phyloP scores from a whole-genome alignment of 2,113 vertebrate species.

The Seriola aureovittata region DNA sequence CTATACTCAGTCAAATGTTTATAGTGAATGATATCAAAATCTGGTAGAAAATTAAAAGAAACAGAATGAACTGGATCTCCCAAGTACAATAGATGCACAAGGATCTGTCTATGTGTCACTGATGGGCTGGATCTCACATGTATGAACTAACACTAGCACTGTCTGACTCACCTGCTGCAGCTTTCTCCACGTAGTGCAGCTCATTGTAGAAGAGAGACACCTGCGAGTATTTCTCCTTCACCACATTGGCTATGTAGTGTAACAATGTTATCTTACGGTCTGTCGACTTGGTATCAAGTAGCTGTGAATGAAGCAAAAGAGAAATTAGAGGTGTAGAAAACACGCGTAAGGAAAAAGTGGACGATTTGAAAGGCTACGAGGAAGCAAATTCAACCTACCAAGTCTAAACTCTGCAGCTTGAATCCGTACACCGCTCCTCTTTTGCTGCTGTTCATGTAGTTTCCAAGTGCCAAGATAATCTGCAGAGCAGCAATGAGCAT shows the following conservation, averaged over 20 bases:
- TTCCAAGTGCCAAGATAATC: constrained; percentile 98
- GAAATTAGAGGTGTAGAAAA: background rate
- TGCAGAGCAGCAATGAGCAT: constrained; percentile 59
- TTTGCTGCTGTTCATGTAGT: constrained; percentile 99
- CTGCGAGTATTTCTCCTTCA: constrained; percentile 94
- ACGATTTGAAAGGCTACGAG: background rate
- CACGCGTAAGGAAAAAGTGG: background rate
- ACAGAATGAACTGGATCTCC: background rate
- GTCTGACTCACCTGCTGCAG: constrained; percentile 89
- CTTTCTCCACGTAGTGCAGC: constrained; percentile 96
- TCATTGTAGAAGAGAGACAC: constrained; percentile 95
- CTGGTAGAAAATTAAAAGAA: background rate
- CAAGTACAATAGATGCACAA: background rate
- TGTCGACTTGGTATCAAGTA: constrained; percentile 96
- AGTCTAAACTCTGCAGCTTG: constrained; percentile 97
- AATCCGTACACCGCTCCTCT: constrained; percentile 99
- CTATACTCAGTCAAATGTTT: background rate
- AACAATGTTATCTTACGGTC: constrained; percentile 95
- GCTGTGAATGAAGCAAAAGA: constrained; percentile 74
- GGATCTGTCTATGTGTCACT: background rate
- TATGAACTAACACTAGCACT: background rate
- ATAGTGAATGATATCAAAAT: background rate
- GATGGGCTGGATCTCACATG: background rate
- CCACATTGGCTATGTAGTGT: constrained; percentile 97
- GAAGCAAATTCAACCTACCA: constrained; percentile 84